A percentile compares a stretch with the other conserved stretches of the same genome.
Evolutionary conservation across 2,113 vertebrate genomes (phyloP).

Genomic region (Hiodon tergisus): DNA sequence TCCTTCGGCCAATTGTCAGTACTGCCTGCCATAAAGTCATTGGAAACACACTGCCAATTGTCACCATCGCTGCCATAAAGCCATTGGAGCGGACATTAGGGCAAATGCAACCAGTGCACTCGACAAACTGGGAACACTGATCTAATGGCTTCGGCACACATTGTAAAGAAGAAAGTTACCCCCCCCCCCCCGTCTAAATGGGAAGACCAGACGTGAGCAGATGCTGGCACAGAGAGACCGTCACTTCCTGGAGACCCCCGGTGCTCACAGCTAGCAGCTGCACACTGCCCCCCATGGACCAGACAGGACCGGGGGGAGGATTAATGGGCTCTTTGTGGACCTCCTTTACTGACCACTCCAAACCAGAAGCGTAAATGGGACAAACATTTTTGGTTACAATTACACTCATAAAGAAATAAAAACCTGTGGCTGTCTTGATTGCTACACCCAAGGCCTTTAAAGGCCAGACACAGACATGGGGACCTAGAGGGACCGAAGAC

Average conservation of each 20-base stretch:
- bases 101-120: conserved; percentile 54
- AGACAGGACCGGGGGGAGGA: conserved; percentile 58
- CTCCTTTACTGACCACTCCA: background rate
- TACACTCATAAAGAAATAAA: background rate
- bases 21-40: conserved; percentile 68
- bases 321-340: background rate
- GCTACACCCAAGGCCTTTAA: too few species aligned
- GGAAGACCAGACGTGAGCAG: conserved; percentile 63
- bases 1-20: conserved; percentile 47
- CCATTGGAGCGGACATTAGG: conserved; percentile 32
- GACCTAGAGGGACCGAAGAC: too few species aligned
- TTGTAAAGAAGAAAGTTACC: conserved; percentile 54
- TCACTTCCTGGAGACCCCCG: conserved; percentile 46
- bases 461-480: too few species aligned
- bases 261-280: conserved; percentile 19
- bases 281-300: conserved; percentile 67
- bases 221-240: conserved; percentile 54
- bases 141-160: conserved; percentile 64
- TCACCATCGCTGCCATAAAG: background rate
- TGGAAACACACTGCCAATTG: conserved; percentile 37
- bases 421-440: too few species aligned
- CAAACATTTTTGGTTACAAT: background rate
- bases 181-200: conserved; percentile 44
- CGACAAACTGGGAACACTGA: conserved; percentile 64
- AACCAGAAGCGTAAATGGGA: background rate